Evolutionary conservation across 2,113 vertebrate species (phyloP).

Genomic region (Hylia prasina): DNA sequence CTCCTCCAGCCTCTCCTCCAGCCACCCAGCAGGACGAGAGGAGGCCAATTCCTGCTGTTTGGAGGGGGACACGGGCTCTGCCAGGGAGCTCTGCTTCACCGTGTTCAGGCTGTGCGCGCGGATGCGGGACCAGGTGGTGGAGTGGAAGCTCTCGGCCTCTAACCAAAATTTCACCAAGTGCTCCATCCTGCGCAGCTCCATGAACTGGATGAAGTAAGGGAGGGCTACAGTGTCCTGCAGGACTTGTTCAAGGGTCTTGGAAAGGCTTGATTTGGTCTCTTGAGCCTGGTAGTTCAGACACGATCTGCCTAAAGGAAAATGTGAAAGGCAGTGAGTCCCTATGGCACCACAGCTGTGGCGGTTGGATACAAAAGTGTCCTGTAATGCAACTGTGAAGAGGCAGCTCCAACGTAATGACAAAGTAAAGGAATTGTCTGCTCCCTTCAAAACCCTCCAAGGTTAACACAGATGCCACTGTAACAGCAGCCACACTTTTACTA

Average conservation of each 20-base stretch:
- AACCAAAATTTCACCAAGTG: conserved; percentile 95
- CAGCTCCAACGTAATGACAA: neutral
- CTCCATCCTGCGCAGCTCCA: conserved; percentile 86
- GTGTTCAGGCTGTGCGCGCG: conserved; percentile 94
- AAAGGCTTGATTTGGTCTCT: conserved; percentile 93
- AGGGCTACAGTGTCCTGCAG: conserved; percentile 85
- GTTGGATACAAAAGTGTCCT: neutral
- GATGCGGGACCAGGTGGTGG: conserved; percentile 91
- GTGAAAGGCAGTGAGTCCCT: neutral
- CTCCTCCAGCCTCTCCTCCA: conserved; percentile 62
- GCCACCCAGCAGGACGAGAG: conserved; percentile 37
- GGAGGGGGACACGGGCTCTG: conserved; percentile 82
- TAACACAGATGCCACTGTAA: neutral
- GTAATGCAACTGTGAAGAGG: neutral
- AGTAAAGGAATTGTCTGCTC: neutral
- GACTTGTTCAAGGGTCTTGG: conserved; percentile 93
- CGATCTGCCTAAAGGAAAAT: conserved; percentile 83
- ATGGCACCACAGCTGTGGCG: fast-evolving
- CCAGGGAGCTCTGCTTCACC: conserved; percentile 93
- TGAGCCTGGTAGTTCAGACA: conserved; percentile 92
- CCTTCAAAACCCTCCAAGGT: neutral
- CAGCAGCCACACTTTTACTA: neutral
- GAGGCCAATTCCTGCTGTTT: conserved; percentile 54
- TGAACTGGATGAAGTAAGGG: conserved; percentile 92
- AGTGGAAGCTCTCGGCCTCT: conserved; percentile 93